Evolutionary conservation across 2,888 invertebrate genomes (phyloP).

Genomic region (Macrophya annulata): DNA sequence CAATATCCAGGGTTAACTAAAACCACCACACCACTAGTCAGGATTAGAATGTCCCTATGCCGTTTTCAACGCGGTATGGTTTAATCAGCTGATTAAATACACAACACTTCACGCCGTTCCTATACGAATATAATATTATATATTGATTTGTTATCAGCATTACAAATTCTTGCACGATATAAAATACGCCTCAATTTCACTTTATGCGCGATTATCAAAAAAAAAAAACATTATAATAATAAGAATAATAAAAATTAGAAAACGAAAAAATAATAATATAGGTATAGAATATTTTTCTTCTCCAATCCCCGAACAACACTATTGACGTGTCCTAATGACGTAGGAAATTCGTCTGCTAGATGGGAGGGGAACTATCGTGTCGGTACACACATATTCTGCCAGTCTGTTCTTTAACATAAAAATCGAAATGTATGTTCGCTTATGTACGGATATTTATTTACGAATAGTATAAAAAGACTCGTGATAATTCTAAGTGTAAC

Average conservation of each 20-base stretch:
- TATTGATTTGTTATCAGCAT: background rate
- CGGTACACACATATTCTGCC: slow-evolving; percentile 18
- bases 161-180: background rate
- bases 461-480: slow-evolving; percentile 9
- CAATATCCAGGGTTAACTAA: slow-evolving; percentile 39
- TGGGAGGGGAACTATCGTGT: slow-evolving; percentile 37
- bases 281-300: background rate
- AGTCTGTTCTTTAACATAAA: background rate
- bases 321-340: slow-evolving; percentile 75
- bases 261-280: slow-evolving; percentile 1
- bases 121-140: background rate
- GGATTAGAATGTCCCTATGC: slow-evolving; percentile 37
- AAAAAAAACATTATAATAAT: background rate
- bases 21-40: background rate
- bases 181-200: background rate
- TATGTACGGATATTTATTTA: slow-evolving; percentile 41
- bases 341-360: slow-evolving; percentile 56
- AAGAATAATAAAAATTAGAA: background rate
- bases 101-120: background rate
- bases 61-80: background rate
- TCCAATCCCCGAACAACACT: slow-evolving; percentile 1
- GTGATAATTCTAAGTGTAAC: background rate
- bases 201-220: background rate
- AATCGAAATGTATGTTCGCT: slow-evolving; percentile 39
- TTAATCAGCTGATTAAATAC: slow-evolving; percentile 28